Evolutionary conservation across 2,797 vertebrate genomes (phyloP), one percentile per base, ranked within the genome.

Genomic region (Cirrhinus mrigala): DNA sequence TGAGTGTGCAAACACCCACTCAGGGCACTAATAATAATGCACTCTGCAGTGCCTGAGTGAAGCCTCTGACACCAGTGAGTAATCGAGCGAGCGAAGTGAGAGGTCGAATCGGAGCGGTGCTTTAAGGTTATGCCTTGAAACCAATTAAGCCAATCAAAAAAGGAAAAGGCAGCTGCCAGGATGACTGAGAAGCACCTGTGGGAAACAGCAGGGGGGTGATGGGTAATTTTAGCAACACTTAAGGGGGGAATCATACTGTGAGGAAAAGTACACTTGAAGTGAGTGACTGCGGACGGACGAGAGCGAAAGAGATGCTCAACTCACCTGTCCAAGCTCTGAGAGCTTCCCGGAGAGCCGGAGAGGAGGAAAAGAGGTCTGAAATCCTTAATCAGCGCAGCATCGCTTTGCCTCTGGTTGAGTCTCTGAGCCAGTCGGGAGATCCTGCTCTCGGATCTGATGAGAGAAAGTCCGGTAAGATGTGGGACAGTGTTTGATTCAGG

Each of bases 311-410:
- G 76, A 50, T 22, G 75, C 69, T 74, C 50, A 75, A 85, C 96
- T 96, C 93, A 99, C 98, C 97, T 96, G 95, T 94, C 96, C 90
- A 96, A 93, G 91, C 91, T 96, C 78, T 94, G 92, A 3, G 91
- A 96, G 88, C 94, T 92, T 89, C 94, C 93, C 60, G 50, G 87
- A 88, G 87, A 88, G 91, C 91, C 94, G 79, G 95, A 89, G 92
- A 94, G 90, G 90, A 94, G 90, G 89, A 94, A 91, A 92, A 95
- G 94, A 75, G 94, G 95, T 93, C 93, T 94, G 91, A 94, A 90
- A 90, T 96, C 96, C 93, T 95, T 92, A 91, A 96, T 96, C 93
- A 96, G 90, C 93, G 94, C 95, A 93, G 96, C 96, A 94, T 96
- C 95, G 89, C 92, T 92, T 68, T 93, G 81, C 88, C 94, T 93